Conservation (phyloP, 2,113 vertebrate genomes). For the Syngnathus typhle region DNA sequence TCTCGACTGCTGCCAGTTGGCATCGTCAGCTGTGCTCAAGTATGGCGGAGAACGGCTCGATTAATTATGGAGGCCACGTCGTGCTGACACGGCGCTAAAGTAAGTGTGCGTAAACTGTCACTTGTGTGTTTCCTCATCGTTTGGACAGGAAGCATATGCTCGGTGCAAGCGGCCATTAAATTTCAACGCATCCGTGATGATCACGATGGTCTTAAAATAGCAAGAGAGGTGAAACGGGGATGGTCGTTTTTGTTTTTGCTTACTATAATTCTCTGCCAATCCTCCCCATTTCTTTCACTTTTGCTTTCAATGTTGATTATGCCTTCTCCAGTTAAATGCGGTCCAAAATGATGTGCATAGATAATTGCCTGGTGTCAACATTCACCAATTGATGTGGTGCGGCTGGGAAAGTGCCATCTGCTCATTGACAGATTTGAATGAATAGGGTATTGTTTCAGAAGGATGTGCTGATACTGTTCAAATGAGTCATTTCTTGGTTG, state of each 20-base stretch:
- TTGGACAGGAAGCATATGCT: not conserved
- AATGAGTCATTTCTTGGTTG: too few species aligned
- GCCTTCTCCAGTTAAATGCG: too few species aligned
- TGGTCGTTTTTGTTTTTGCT: not conserved
- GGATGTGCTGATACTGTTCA: too few species aligned
- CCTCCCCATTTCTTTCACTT: not conserved
- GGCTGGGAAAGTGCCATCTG: too few species aligned
- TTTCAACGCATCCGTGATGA: not conserved
- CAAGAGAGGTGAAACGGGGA: not conserved
- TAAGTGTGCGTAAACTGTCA: constrained; percentile 22
- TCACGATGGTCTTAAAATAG: not conserved
- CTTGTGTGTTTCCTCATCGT: constrained; percentile 6
- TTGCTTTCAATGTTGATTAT: not conserved
- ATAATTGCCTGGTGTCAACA: too few species aligned
- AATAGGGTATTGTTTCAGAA: too few species aligned
- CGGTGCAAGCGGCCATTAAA: not conserved
- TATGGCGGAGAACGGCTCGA: constrained; percentile 11
- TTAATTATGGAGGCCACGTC: constrained; percentile 33
- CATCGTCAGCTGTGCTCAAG: constrained; percentile 7
- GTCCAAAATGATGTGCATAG: too few species aligned
- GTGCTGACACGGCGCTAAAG: constrained; percentile 25
- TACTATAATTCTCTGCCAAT: not conserved
- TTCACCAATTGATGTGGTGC: too few species aligned
- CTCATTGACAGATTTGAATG: too few species aligned
- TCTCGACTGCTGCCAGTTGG: constrained; percentile 13